These are phyloP conservation scores for Sphaerophoria rueppellii DNA, from an alignment of 2,888 invertebrate genomes.

Conservation along the genomic window DNA sequence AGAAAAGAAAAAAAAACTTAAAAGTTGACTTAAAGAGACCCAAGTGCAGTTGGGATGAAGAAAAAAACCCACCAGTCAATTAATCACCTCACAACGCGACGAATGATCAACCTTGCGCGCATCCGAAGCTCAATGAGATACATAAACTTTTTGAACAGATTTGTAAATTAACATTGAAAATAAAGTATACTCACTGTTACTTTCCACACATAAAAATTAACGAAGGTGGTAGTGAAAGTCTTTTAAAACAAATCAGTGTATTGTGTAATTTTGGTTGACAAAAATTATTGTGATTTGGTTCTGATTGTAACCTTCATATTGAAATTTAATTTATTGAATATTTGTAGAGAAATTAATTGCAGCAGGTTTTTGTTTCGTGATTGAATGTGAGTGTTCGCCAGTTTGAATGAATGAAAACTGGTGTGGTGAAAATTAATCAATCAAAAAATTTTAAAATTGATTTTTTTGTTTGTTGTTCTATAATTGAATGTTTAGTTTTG, in stretches of 20 bases:
- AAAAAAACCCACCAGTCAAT: constrained; percentile 29
- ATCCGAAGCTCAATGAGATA: background rate
- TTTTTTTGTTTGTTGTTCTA: too few relatives aligned
- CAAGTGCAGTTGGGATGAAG: constrained; percentile 10
- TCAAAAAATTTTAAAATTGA: background rate
- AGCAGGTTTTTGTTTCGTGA: constrained; percentile 10
- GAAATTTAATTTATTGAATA: constrained; percentile 5
- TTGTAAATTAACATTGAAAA: constrained; percentile 11
- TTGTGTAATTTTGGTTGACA: constrained; percentile 38
- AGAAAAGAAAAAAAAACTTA: background rate
- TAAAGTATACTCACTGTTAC: constrained; percentile 45
- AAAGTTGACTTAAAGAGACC: constrained; percentile 12
- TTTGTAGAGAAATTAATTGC: constrained; percentile 32
- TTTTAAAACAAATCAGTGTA: constrained; percentile 35
- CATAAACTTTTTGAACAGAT: constrained; percentile 14
- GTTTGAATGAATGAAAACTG: background rate
- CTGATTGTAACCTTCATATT: constrained; percentile 15
- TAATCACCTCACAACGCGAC: constrained; percentile 24
- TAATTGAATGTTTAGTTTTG: too few relatives aligned
- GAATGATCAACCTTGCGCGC: constrained; percentile 22
- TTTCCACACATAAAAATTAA: constrained; percentile 56
- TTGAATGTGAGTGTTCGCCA: background rate
- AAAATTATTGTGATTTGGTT: constrained; percentile 36
- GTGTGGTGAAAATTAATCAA: background rate
- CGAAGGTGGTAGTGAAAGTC: constrained; percentile 61